These are phyloP conservation scores for Ceryle rudis DNA, from an alignment of 2,797 vertebrate genomes.

Conservation along the genomic window DNA sequence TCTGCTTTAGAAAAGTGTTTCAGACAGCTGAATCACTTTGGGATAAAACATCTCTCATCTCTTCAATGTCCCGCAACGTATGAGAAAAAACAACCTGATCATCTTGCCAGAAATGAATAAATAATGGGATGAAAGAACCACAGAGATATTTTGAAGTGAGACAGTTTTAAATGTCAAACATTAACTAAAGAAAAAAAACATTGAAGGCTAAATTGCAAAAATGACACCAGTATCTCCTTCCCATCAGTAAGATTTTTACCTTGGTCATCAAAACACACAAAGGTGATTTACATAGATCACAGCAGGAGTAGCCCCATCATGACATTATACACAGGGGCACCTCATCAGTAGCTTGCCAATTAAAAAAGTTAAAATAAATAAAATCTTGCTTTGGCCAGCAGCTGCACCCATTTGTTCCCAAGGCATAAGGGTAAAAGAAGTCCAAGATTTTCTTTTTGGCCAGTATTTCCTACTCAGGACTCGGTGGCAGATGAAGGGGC, in stretches of 20 bases:
- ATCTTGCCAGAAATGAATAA: neutral
- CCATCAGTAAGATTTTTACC: neutral
- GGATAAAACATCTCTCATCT: neutral
- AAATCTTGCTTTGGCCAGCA: neutral
- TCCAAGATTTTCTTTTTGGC: neutral
- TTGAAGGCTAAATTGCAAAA: fast-evolving
- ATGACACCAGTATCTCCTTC: neutral
- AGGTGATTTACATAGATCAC: neutral
- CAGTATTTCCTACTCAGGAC: neutral
- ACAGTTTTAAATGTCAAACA: neutral
- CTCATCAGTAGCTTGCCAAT: neutral
- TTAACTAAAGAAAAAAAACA: neutral
- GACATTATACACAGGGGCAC: neutral
- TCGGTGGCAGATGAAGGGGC: neutral
- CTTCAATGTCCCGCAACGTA: neutral
- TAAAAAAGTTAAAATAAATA: neutral
- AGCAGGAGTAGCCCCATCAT: neutral
- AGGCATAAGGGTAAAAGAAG: neutral
- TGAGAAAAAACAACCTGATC: neutral
- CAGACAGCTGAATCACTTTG: neutral
- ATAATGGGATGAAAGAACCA: neutral
- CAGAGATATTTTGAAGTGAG: neutral
- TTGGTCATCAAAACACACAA: neutral
- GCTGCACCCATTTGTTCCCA: neutral
- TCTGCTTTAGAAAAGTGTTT: neutral